A percentile compares a stretch with the other conserved stretches of the same genome.
These are phyloP conservation scores for Monochamus saltuarius DNA, from an alignment of 1,140 invertebrate genomes.

Conservation along the genomic window DNA sequence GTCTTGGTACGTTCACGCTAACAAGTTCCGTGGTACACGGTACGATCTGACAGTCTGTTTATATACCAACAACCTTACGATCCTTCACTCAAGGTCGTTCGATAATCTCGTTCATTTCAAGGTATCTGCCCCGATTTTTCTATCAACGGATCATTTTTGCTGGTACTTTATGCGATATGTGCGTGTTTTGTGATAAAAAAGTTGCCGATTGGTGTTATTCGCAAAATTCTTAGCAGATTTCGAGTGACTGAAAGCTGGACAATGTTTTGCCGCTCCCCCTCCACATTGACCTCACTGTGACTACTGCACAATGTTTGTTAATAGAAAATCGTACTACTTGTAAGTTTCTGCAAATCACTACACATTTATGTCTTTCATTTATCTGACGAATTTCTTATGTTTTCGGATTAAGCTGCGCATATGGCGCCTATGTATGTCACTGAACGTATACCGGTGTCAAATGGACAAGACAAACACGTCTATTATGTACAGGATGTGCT, in stretches of 20 bases:
- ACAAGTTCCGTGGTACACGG: neutral
- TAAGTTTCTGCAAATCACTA: slow-evolving; percentile 17
- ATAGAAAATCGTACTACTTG: slow-evolving; percentile 32
- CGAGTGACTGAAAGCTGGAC: slow-evolving; percentile 41
- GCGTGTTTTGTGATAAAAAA: slow-evolving; percentile 21
- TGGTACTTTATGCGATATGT: slow-evolving; percentile 1
- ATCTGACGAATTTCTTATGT: slow-evolving; percentile 1
- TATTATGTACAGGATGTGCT: neutral
- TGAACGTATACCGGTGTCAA: neutral
- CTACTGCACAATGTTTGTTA: slow-evolving; percentile 24
- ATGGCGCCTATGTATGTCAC: neutral
- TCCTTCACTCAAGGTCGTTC: slow-evolving; percentile 42
- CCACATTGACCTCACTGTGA: slow-evolving; percentile 25
- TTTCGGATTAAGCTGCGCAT: neutral
- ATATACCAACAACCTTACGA: slow-evolving; percentile 26
- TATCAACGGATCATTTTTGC: slow-evolving; percentile 15
- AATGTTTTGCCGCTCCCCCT: slow-evolving; percentile 35
- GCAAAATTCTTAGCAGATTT: slow-evolving; percentile 42
- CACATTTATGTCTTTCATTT: slow-evolving; percentile 1
- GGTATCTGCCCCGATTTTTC: slow-evolving; percentile 20
- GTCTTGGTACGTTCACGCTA: too few species aligned
- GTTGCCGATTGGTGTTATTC: slow-evolving; percentile 30
- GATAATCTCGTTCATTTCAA: slow-evolving; percentile 29
- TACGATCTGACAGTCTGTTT: slow-evolving; percentile 21
- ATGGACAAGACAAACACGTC: neutral